A percentile compares a stretch with the other conserved stretches of the same genome.
These are phyloP conservation scores for Apoda limacodes DNA, from an alignment of 2,888 invertebrate genomes.

Conservation along the genomic window DNA sequence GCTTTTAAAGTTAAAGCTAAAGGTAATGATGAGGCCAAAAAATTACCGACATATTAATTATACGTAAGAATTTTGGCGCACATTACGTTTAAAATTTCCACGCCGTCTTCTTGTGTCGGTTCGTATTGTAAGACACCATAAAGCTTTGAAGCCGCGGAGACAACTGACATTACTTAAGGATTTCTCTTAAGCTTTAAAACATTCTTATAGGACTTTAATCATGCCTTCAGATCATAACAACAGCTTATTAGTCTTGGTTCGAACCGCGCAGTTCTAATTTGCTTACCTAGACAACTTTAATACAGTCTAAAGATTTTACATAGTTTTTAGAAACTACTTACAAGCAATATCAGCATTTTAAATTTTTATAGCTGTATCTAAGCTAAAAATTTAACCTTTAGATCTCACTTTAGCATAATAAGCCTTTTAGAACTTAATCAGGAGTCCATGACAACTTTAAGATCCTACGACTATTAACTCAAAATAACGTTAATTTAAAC, in stretches of 20 bases:
- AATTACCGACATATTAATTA: too few relatives aligned
- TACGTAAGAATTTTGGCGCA: too few relatives aligned
- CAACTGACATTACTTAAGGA: too few relatives aligned
- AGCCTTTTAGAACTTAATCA: slow-evolving; percentile 1
- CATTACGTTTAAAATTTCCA: too few relatives aligned
- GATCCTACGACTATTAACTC: background rate
- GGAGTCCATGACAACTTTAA: slow-evolving; percentile 1
- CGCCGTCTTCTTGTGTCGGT: too few relatives aligned
- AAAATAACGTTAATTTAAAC: slow-evolving; percentile 4
- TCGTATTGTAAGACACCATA: too few relatives aligned
- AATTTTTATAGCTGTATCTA: slow-evolving; percentile 1
- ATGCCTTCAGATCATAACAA: background rate
- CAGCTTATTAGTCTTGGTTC: background rate
- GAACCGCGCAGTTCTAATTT: background rate
- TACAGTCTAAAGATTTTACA: slow-evolving; percentile 1
- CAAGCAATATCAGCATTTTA: slow-evolving; percentile 2
- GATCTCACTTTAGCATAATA: slow-evolving; percentile 1
- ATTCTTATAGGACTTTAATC: background rate
- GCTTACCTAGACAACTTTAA: slow-evolving; percentile 3
- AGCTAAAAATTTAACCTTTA: slow-evolving; percentile 1
- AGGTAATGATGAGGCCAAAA: too few relatives aligned
- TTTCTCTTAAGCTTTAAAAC: background rate
- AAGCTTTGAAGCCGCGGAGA: too few relatives aligned
- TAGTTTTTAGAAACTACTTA: slow-evolving; percentile 1
- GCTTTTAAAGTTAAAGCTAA: too few relatives aligned